Evolutionary conservation across 1,140 invertebrate species (phyloP), one percentile per base, ranked within the genome.

Genomic region (Rhopalosiphum padi): DNA sequence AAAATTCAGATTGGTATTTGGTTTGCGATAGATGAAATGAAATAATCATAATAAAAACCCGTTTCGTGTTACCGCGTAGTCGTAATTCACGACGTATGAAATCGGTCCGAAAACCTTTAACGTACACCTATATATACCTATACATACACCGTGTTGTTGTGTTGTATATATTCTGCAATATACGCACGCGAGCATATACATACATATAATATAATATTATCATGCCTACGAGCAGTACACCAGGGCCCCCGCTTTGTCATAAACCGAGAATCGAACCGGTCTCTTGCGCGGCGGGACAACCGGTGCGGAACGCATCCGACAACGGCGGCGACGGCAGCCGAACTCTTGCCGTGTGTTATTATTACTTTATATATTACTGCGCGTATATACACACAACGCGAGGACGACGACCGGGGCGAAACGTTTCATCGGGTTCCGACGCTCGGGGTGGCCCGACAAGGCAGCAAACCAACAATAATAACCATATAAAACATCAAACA

Each of bases 321-420:
- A n/a, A 11, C 87, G 35, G 86, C 86, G 35, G 86, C 86, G 35
- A 43, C 86, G 8, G 25, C 60, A 18, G 60, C 11, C 25, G 55
- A 25, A n/a, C 60, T 2, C 23, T 2, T 7, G 55, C 60, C 9
- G 9, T 21, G 15, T 77, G 60, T 77, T 77, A 77, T 77, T 77
- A n/a, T 30, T 30, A 60, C 30, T n/a, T 77, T n/a, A 18, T 18
- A 15, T 30, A 30, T 77, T 68, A 21, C 15, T n/a, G 30, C 11
- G 25, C 30, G 9, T 77, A n/a, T 22, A n/a, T 51, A 15, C 48
- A n/a, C 60, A 2, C n/a, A 9, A 30, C 25, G 48, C 87, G n/a
- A 89, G 87, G 87, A 89, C 87, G 87, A 55, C 87, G 87, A 89
- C 87, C 87, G 87, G 87, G 51, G 46, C 87, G 87, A 89, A 89